Conservation (phyloP, 2,888 invertebrate species). For the Germaria angustata region DNA sequence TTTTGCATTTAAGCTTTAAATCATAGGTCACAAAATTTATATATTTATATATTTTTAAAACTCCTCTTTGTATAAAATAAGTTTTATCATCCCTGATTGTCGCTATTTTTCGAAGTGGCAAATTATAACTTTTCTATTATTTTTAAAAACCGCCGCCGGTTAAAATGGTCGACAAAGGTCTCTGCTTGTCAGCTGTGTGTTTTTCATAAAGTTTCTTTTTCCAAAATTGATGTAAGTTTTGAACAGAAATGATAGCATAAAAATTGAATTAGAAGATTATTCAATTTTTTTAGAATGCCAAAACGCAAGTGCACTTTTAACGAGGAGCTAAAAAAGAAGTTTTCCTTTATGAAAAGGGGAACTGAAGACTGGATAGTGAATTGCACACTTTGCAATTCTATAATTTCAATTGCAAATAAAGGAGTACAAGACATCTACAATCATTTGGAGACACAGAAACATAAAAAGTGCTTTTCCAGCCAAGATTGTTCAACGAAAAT, state of each 20-base stretch:
- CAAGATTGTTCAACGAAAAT: conserved; percentile 36
- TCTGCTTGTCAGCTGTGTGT: conserved; percentile 27
- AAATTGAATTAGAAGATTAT: conserved; percentile 30
- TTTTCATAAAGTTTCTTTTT: conserved; percentile 10
- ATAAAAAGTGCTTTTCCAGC: conserved; percentile 14
- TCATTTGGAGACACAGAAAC: conserved; percentile 31
- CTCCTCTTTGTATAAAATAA: conserved; percentile 10
- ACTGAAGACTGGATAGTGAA: too few species aligned
- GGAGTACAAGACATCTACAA: conserved; percentile 33
- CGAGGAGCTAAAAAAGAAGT: conserved; percentile 32
- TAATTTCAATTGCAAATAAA: conserved; percentile 44
- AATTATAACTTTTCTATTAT: conserved; percentile 8
- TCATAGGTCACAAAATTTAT: not conserved
- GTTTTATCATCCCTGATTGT: conserved; percentile 2
- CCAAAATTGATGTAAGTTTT: conserved; percentile 4
- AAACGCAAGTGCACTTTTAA: conserved; percentile 27
- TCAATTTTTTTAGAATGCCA: conserved; percentile 22
- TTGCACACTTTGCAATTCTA: conserved; percentile 31
- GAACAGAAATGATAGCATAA: not conserved
- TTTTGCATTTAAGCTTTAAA: not conserved
- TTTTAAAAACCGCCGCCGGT: conserved; percentile 17
- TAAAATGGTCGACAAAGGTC: not conserved
- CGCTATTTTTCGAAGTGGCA: conserved; percentile 12
- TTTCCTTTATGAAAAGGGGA: conserved; percentile 23
- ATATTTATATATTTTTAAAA: not conserved